Conservation (phyloP, 2,888 invertebrate genomes). For the Caenorhabditis sp. region DNA sequence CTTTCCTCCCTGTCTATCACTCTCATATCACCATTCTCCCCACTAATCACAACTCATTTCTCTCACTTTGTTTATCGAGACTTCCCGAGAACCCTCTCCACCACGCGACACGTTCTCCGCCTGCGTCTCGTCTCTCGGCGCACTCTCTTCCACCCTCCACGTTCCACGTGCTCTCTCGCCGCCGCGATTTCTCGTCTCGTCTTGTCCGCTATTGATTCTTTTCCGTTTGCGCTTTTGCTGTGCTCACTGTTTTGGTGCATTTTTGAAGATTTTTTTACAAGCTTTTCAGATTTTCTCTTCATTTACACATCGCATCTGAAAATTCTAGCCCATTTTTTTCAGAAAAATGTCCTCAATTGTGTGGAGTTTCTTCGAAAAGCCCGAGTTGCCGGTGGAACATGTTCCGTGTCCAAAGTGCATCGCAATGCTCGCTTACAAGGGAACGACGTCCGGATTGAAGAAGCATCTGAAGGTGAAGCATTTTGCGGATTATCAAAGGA, state of each 20-base stretch:
- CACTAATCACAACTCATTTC: neutral
- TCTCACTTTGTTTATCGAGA: neutral
- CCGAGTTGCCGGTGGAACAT: neutral
- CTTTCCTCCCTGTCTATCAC: no score
- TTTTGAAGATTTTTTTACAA: no score
- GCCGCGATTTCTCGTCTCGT: constrained; percentile 3
- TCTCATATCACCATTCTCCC: no score
- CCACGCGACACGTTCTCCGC: neutral
- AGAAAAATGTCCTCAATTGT: constrained; percentile 13
- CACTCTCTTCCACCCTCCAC: constrained; percentile 3
- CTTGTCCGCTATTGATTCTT: neutral
- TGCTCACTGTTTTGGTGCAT: neutral
- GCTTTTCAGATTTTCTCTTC: neutral
- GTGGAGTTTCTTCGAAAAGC: constrained; percentile 6
- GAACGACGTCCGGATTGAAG: constrained; percentile 25
- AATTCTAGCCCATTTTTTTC: neutral
- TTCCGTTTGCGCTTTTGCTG: neutral
- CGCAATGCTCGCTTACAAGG: constrained; percentile 3
- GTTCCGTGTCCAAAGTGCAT: constrained; percentile 5
- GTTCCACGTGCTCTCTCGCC: neutral
- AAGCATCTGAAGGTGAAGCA: constrained; percentile 19
- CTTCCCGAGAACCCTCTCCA: neutral
- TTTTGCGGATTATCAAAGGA: neutral
- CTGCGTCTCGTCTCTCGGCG: neutral
- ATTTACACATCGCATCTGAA: no score